A percentile compares a stretch with the other conserved stretches of the same genome.
phyloP scores from a whole-genome alignment of 2,888 invertebrate genomes.

The Malacosoma neustria region DNA sequence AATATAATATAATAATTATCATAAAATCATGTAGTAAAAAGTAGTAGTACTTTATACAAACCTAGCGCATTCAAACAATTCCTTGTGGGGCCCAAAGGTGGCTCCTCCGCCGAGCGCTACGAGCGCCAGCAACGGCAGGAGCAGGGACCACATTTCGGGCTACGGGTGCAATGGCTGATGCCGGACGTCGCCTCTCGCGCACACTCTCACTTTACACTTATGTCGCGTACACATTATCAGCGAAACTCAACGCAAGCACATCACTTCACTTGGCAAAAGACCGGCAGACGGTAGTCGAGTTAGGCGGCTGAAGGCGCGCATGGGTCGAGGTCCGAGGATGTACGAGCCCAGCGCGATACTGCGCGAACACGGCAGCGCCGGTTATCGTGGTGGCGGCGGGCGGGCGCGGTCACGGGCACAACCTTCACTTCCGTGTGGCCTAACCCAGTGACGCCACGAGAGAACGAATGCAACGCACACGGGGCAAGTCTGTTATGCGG shows the following conservation, averaged over 20 bases:
- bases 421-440: slow-evolving; percentile 62
- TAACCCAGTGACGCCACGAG: slow-evolving; percentile 50
- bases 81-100: slow-evolving; percentile 53
- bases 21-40: too few relatives aligned
- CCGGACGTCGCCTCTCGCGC: slow-evolving; percentile 43
- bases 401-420: slow-evolving; percentile 70
- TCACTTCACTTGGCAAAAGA: slow-evolving; percentile 38
- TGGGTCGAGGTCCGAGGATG: slow-evolving; percentile 51
- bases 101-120: slow-evolving; percentile 49
- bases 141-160: slow-evolving; percentile 56
- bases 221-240: slow-evolving; percentile 54
- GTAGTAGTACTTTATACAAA: slow-evolving; percentile 40
- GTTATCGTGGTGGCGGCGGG: slow-evolving; percentile 39
- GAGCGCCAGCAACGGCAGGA: slow-evolving; percentile 48
- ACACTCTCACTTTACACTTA: slow-evolving; percentile 53
- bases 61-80: slow-evolving; percentile 67
- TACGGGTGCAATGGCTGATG: slow-evolving; percentile 42
- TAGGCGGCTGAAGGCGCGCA: slow-evolving; percentile 20
- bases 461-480: slow-evolving; percentile 33
- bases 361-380: slow-evolving; percentile 39
- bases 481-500: slow-evolving; percentile 22
- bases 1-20: too few relatives aligned
- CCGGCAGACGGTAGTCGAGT: slow-evolving; percentile 18
- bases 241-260: slow-evolving; percentile 37
- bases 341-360: slow-evolving; percentile 60